Evolutionary conservation across 92 coral and sea anemone species (phyloP).

Genomic region (Ricordea florida): DNA sequence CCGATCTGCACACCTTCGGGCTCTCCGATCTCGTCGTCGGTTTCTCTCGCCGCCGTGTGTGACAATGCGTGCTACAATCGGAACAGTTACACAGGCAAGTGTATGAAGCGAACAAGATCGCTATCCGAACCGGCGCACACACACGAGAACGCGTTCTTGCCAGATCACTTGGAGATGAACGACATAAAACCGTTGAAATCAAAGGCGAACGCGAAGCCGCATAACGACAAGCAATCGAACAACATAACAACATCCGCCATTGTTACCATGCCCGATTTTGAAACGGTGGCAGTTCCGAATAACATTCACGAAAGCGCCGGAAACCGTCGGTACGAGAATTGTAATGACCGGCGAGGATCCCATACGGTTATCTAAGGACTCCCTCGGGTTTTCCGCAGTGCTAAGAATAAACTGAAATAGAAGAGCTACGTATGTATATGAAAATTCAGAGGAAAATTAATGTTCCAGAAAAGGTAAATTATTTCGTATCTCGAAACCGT

Average conservation of each 20-base stretch:
- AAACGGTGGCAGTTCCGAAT: constrained; percentile 88
- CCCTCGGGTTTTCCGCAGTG: no score
- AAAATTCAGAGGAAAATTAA: no score
- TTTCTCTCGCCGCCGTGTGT: constrained; percentile 87
- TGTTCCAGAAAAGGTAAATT: no score
- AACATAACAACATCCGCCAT: constrained; percentile 86
- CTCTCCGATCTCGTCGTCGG: constrained; percentile 90
- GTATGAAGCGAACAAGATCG: constrained; percentile 88
- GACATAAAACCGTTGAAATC: constrained; percentile 68
- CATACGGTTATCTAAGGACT: constrained; percentile 63
- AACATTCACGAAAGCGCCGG: constrained; percentile 68
- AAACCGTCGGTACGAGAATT: constrained; percentile 72
- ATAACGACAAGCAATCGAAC: constrained; percentile 62
- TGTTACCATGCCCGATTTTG: constrained; percentile 89
- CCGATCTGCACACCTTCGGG: constrained; percentile 98
- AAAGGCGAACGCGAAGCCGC: constrained; percentile 60
- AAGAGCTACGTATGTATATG: no score
- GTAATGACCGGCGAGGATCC: constrained; percentile 71
- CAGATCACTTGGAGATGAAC: constrained; percentile 83
- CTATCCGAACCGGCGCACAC: constrained; percentile 88
- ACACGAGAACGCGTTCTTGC: constrained; percentile 78
- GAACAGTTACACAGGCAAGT: constrained; percentile 82
- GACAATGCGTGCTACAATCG: constrained; percentile 88
- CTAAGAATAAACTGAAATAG: no score
- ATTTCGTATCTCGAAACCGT: no score